Evolutionary conservation across 2,113 vertebrate genomes (phyloP), one percentile per base, ranked within the genome.

Genomic region (Albula goreensis): DNA sequence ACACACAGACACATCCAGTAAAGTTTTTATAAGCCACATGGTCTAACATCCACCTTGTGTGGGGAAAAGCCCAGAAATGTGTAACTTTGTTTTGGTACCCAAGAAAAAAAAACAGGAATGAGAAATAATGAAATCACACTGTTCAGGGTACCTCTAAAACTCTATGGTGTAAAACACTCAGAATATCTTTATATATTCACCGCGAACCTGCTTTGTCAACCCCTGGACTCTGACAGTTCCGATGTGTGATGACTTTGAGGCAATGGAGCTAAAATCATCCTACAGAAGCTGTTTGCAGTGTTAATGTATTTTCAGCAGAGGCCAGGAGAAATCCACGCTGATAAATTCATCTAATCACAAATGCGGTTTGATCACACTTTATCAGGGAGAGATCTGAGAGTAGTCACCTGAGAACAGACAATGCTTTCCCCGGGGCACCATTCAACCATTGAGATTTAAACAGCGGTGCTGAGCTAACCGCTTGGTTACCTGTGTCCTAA

Each of bases 251-350:
- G n/a, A 31, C 70, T 31, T 41, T 2, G 5, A 74, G 70, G 70
- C 70, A 31, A 2, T 9, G 22, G 22, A 74, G 70, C 70, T 74
- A 11, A 74, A 74, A 74, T 88, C 77, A 81, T 57, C 49, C 85
- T 63, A 77, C 70, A 60, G 49, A 78, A 48, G 51, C 78, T 50
- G 93, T 95, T 94, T 94, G 93, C 92, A 94, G 92, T 94, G 93
- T 92, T 95, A 95, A 96, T 92, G 70, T 50, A 88, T 74, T n/a
- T 41, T 41, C 83, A 90, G 92, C 82, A 88, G 90, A 83, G 90
- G 82, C 86, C 86, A 86, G 85, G 86, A 25, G 81, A 1, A 41
- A 89, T 86, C 19, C 85, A 63, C 1, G 82, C 81, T 85, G 60
- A 86, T 78, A 19, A 50, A 78, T 86, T 86, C 89, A 87, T 83